Percentiles rank a stretch among this genome's conserved stretches.
Evolutionary conservation across 2,113 vertebrate genomes (phyloP).

Genomic region (Pluvianellus socialis): DNA sequence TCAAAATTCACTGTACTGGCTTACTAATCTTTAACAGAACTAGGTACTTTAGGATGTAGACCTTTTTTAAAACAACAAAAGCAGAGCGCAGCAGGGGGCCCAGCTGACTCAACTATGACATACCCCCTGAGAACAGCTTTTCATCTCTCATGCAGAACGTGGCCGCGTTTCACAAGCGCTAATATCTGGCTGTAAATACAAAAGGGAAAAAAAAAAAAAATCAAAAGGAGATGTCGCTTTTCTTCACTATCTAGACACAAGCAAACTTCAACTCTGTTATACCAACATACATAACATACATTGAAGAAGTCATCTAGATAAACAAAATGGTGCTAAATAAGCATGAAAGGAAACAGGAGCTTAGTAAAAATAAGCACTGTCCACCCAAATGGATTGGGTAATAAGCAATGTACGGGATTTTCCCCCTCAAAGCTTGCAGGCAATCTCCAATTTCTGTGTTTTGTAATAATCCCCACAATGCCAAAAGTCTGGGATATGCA

Average conservation of each 20-base stretch:
- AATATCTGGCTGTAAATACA: not conserved
- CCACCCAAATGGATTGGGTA: not conserved
- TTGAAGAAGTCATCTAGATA: not conserved
- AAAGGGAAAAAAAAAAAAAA: not conserved
- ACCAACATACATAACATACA: not conserved
- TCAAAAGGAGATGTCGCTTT: not conserved
- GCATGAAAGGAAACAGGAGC: not conserved
- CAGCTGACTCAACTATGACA: constrained; percentile 22
- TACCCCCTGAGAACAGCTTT: not conserved
- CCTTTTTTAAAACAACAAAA: constrained; percentile 2
- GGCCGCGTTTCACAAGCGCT: not conserved
- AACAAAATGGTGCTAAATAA: not conserved
- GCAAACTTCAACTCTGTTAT: not conserved
- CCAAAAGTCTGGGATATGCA: not conserved
- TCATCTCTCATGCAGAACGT: not conserved
- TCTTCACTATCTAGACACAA: not conserved
- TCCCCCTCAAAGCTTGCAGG: not conserved
- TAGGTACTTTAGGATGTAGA: not conserved
- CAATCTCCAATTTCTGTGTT: not conserved
- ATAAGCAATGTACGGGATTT: not conserved
- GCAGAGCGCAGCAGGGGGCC: not conserved
- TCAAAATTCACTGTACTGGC: not conserved
- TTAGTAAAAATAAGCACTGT: not conserved
- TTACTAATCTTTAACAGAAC: constrained; percentile 54
- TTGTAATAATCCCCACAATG: not conserved